Conservation (phyloP, 1,140 invertebrate genomes). For the Lysiphlebus fabarum region DNA sequence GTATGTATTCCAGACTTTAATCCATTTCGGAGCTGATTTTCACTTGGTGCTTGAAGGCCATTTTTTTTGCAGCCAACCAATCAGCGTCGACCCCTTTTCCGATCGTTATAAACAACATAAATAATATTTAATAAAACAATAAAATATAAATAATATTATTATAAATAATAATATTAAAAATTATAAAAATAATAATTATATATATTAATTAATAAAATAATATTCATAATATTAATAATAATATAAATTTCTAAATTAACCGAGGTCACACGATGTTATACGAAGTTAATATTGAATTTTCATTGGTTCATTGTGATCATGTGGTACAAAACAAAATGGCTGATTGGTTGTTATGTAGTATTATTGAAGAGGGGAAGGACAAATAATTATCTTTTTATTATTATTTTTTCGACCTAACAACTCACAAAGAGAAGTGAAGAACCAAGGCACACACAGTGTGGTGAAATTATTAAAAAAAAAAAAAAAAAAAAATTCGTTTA, state of each 20-base stretch:
- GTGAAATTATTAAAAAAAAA: too few species aligned
- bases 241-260: background rate
- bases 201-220: background rate
- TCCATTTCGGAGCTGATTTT: too few species aligned
- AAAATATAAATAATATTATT: background rate
- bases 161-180: background rate
- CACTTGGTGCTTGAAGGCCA: too few species aligned
- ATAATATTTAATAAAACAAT: background rate
- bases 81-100: background rate
- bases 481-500: too few species aligned
- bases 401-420: background rate
- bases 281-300: background rate
- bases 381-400: background rate
- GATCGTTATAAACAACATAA: conserved; percentile 14
- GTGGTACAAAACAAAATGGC: background rate
- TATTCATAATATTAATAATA: background rate
- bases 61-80: background rate
- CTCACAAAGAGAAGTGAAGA: conserved; percentile 3
- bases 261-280: background rate
- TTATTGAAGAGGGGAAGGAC: background rate
- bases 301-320: background rate
- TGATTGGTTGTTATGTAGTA: background rate
- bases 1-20: too few species aligned
- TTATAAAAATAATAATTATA: background rate
- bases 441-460: background rate